Base-by-base conservation (phyloP, 2,797 vertebrate genomes). In the Bucorvus abyssinicus region DNA sequence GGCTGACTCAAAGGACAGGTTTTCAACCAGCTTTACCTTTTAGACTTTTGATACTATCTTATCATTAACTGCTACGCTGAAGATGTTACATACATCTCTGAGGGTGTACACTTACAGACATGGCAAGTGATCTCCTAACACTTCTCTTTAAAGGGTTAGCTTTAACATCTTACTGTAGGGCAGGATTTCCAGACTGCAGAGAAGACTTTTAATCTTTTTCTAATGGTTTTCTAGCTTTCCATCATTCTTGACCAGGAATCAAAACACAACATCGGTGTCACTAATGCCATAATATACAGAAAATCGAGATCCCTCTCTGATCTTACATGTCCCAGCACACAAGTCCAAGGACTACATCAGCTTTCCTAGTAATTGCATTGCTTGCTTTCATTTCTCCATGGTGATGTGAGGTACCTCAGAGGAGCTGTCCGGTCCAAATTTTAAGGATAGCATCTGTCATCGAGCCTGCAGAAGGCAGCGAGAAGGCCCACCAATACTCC, bases 391-490 rank as follows among this genome's bases (percentile, higher is more conserved):
- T 52, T 89, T 88, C 56, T 91, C 89, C 52, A 61, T 3, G 44
- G 59, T 32, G 38, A 88, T 9, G 11, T 20, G 75, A 55, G 29
- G 32, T 27, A 56, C 42, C 63, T 64, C 30, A 63, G 49, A 76
- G 34, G 40, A 73, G 70, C 6, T 23, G 63, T 7, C 77, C 85
- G 42, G 42, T 29, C 79, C 60, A 84, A 65, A 64, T 67, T 71
- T 83, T 76, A 45, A 59, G 63, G 59, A 27, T 0, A 67, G 69
- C 20, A 42, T 44, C 63, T 45, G 21, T 53, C 74, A 87, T 14
- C 32, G 32, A 70, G 52, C 60, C 76, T 0, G 0, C 0, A 40
- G 73, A 80, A 68, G 74, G 45, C 3, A 4, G 26, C 0, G 0
- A 64, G 52, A 34, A 49, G n/a, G 63, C 40, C 40, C 47, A 24